Evolutionary conservation across 23 tunicate species (phyloP).

Genomic region (Phallusia fumigata): DNA sequence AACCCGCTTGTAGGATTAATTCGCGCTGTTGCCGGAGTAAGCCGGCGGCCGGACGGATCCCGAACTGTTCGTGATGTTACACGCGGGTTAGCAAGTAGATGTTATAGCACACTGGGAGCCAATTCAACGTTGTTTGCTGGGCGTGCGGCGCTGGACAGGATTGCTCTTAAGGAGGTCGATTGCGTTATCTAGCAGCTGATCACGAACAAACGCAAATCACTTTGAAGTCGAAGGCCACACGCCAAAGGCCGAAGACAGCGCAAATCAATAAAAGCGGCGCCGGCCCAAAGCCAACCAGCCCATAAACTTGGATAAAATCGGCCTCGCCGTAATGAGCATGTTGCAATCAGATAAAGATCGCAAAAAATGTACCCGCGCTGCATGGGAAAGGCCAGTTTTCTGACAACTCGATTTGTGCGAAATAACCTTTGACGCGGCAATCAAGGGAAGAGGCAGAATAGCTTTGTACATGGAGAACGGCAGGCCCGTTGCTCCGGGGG

Average conservation of each 20-base stretch:
- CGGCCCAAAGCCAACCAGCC: background rate
- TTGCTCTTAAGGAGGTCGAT: background rate
- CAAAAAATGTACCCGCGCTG: background rate
- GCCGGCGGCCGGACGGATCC: background rate
- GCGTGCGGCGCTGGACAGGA: background rate
- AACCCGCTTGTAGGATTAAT: constrained; percentile 2
- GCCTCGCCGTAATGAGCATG: background rate
- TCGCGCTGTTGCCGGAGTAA: background rate
- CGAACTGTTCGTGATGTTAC: background rate
- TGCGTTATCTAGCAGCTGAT: constrained; percentile 9
- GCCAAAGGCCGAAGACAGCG: background rate
- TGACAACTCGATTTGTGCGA: background rate
- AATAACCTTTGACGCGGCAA: background rate
- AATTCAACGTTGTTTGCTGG: background rate
- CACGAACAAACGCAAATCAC: constrained; percentile 14
- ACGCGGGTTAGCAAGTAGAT: background rate
- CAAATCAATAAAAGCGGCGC: background rate
- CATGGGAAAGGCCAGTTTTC: background rate
- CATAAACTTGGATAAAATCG: background rate
- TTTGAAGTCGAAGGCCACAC: constrained; percentile 2
- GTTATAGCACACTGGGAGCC: background rate
- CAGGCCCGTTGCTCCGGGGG: constrained; percentile 8
- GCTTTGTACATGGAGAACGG: background rate
- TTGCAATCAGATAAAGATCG: background rate
- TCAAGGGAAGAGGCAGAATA: background rate